These are phyloP conservation scores for Lycopodina hypogea DNA, from an alignment of 37 sponge, comb jelly and placozoan species.

Conservation along the genomic window DNA sequence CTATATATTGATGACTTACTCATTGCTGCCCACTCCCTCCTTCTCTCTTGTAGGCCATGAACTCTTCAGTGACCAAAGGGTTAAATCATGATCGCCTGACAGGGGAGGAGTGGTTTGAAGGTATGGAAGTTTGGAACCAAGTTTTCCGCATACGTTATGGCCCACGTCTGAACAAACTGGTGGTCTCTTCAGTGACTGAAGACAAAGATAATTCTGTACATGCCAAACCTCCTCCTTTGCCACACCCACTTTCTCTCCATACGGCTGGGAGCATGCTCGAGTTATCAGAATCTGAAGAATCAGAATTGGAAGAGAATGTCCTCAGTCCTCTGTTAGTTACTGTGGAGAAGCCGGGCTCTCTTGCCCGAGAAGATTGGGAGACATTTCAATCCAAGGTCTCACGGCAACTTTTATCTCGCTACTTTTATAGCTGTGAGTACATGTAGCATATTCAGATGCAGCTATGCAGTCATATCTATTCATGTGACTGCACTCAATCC, in stretches of 20 bases:
- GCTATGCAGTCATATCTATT: not conserved
- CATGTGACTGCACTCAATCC: too few relatives aligned
- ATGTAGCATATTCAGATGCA: too few relatives aligned
- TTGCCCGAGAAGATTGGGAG: constrained; percentile 40
- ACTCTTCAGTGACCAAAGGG: not conserved
- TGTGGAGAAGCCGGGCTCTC: constrained; percentile 7
- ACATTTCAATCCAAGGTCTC: constrained; percentile 63
- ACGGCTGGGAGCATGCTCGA: not conserved
- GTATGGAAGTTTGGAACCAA: constrained; percentile 58
- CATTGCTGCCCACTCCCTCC: constrained; percentile 8
- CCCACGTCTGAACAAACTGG: not conserved
- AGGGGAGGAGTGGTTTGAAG: constrained; percentile 41
- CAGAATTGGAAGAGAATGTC: not conserved
- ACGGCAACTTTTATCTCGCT: constrained; percentile 59
- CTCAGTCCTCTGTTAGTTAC: not conserved
- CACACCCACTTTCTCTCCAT: constrained; percentile 10
- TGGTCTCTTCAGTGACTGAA: not conserved
- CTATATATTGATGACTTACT: constrained; percentile 5
- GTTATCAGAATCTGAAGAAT: not conserved
- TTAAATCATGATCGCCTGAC: too few relatives aligned
- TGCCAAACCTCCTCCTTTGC: constrained; percentile 2
- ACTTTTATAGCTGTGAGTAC: constrained; percentile 82
- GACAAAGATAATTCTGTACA: not conserved
- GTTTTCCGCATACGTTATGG: constrained; percentile 59
- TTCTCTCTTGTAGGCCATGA: constrained; percentile 12